These are phyloP conservation scores for Tenebrio molitor DNA, from an alignment of 1,140 invertebrate genomes.

Conservation along the genomic window DNA sequence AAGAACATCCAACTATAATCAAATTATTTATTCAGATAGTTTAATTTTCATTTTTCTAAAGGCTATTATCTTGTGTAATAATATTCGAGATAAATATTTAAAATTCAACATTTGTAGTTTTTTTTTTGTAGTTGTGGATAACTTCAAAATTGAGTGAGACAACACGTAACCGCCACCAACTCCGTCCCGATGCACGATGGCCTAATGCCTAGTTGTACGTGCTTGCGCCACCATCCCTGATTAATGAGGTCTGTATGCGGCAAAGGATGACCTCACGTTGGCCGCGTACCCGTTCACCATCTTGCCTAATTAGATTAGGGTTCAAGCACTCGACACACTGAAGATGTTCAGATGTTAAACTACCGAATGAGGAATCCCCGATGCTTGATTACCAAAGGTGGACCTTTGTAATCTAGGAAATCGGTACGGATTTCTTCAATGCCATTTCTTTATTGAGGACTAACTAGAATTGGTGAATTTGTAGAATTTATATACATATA, in stretches of 20 bases:
- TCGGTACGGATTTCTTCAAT: no score
- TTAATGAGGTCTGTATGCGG: constrained; percentile 38
- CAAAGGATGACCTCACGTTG: constrained; percentile 35
- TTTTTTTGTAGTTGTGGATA: not conserved
- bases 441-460: no score
- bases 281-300: constrained; percentile 37
- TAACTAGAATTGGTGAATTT: no score
- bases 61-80: no score
- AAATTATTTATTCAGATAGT: no score
- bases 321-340: constrained; percentile 27
- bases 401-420: no score
- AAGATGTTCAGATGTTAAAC: constrained; percentile 12
- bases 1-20: no score
- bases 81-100: no score
- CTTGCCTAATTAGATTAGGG: constrained; percentile 38
- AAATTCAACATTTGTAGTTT: no score
- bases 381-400: no score
- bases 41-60: no score
- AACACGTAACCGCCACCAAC: constrained; percentile 4
- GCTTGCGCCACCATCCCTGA: constrained; percentile 38
- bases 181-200: constrained; percentile 7
- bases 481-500: no score
- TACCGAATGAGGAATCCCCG: not conserved
- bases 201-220: constrained; percentile 29
- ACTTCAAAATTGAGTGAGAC: constrained; percentile 2